These are phyloP conservation scores for Graphium colonna DNA, from an alignment of 2,888 invertebrate genomes.

Conservation along the genomic window DNA sequence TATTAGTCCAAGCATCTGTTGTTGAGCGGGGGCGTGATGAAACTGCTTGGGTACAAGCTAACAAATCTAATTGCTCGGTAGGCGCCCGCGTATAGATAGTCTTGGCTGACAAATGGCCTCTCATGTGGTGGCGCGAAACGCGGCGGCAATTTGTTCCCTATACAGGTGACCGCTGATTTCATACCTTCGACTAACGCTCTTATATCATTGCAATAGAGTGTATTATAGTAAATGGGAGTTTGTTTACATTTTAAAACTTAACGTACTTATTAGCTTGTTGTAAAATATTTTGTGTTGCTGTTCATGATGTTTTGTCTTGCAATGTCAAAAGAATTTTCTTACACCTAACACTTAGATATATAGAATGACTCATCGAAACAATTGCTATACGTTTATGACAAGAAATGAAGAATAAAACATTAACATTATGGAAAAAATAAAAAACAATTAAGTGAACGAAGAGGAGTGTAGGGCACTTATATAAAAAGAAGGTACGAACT, in stretches of 20 bases:
- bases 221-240: no score
- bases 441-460: no score
- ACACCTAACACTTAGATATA: no score
- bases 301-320: no score
- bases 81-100: constrained; percentile 69
- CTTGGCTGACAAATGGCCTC: constrained; percentile 68
- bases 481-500: constrained; percentile 47
- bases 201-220: constrained; percentile 15
- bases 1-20: constrained; percentile 82
- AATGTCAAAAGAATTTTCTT: no score
- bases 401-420: no score
- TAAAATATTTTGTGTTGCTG: no score
- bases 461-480: constrained; percentile 59
- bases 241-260: no score
- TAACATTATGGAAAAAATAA: no score
- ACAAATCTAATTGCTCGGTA: constrained; percentile 80
- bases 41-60: constrained; percentile 78
- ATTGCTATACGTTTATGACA: no score
- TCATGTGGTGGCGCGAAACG: constrained; percentile 57
- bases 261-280: no score
- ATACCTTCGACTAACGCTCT: constrained; percentile 36
- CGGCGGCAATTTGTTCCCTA: constrained; percentile 62
- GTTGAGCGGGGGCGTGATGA: constrained; percentile 80
- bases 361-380: no score
- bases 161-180: constrained; percentile 60